Percentiles rank a stretch among this genome's conserved stretches.
phyloP scores from a whole-genome alignment of 2,113 vertebrate species.

The Tenebrosternarchus preto region DNA sequence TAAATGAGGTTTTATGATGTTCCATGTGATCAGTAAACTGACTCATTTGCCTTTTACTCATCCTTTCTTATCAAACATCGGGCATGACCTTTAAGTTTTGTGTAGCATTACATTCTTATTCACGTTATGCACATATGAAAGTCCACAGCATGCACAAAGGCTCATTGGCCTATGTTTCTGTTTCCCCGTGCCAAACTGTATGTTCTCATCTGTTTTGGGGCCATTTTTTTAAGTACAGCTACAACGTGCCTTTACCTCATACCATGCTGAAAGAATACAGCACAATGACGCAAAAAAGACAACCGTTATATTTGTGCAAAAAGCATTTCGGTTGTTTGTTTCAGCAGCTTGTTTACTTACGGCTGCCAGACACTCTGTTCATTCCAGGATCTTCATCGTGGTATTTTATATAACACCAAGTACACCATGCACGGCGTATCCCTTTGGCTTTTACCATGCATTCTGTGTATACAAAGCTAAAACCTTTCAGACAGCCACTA shows the following conservation, averaged over 20 bases:
- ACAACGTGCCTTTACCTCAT: conserved; percentile 40
- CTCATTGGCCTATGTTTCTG: neutral
- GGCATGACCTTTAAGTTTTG: neutral
- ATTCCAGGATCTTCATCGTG: conserved; percentile 36
- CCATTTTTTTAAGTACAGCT: conserved; percentile 2
- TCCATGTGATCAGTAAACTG: no score
- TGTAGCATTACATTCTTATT: no score
- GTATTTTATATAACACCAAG: conserved; percentile 33
- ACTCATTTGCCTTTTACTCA: no score
- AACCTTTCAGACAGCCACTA: conserved; percentile 29
- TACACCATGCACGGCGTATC: conserved; percentile 19
- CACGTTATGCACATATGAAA: conserved; percentile 3
- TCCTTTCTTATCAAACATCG: neutral
- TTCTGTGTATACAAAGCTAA: conserved; percentile 30
- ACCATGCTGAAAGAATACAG: conserved; percentile 21
- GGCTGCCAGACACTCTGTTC: conserved; percentile 24
- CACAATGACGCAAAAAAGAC: neutral
- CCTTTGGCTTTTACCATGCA: conserved; percentile 15
- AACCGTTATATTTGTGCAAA: conserved; percentile 34
- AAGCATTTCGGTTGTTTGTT: conserved; percentile 28
- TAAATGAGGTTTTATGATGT: no score
- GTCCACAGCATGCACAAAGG: conserved; percentile 19
- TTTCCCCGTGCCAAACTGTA: conserved; percentile 26
- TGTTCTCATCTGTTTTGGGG: conserved; percentile 28
- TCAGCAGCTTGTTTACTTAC: conserved; percentile 40